These are phyloP conservation scores for Drosophila neocordata DNA, from an alignment of 1,140 invertebrate species.

Conservation along the genomic window DNA sequence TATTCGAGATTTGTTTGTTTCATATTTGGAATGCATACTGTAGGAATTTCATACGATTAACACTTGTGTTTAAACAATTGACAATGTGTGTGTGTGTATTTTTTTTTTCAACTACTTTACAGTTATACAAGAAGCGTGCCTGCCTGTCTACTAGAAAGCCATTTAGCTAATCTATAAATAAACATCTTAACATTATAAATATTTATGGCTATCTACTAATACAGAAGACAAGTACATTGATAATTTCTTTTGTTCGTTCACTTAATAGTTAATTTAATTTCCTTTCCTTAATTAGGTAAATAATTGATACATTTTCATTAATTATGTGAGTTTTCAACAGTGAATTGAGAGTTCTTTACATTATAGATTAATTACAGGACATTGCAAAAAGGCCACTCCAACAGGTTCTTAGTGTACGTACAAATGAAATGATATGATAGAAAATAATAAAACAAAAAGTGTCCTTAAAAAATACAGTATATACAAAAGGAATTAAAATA, in stretches of 20 bases:
- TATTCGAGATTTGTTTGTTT: slow-evolving; percentile 48
- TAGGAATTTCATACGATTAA: slow-evolving; percentile 40
- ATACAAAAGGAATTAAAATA: slow-evolving; percentile 33
- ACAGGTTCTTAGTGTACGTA: slow-evolving; percentile 24
- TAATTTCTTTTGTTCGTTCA: neutral
- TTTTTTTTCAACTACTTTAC: slow-evolving; percentile 30
- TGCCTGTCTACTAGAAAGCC: slow-evolving; percentile 32
- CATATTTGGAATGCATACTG: slow-evolving; percentile 58
- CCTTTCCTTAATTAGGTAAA: slow-evolving; percentile 39
- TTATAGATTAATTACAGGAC: slow-evolving; percentile 30
- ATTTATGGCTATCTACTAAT: slow-evolving; percentile 43
- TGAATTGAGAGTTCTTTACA: slow-evolving; percentile 34
- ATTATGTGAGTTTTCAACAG: slow-evolving; percentile 70
- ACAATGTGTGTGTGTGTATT: slow-evolving; percentile 25
- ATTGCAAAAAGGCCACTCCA: slow-evolving; percentile 36
- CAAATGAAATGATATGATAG: neutral
- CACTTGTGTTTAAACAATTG: slow-evolving; percentile 63
- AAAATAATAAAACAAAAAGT: slow-evolving; percentile 2
- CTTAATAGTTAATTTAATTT: neutral
- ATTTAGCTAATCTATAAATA: slow-evolving; percentile 11
- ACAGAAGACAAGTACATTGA: slow-evolving; percentile 62
- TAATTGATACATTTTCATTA: slow-evolving; percentile 70
- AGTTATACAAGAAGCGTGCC: slow-evolving; percentile 41
- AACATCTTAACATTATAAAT: slow-evolving; percentile 27
- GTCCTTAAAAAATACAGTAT: slow-evolving; percentile 37